Evolutionary conservation across 1,140 invertebrate genomes (phyloP), one percentile per base, ranked within the genome.

Genomic region (Mya arenaria): DNA sequence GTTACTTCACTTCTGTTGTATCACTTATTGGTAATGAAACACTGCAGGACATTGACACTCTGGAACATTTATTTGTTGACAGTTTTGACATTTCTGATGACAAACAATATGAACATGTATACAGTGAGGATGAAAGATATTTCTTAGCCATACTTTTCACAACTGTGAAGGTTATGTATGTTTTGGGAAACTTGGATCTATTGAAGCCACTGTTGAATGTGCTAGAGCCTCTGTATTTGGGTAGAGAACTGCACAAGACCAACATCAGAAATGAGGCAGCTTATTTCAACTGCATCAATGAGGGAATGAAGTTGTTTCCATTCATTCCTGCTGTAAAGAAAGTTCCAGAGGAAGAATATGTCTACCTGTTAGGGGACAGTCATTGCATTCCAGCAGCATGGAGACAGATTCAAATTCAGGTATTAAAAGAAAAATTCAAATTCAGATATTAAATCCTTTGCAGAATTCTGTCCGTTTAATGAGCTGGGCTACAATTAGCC

Each of bases 191-290:
- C 15, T 32, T 80, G 25, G 2, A 32, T 13, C 36, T 32, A 32
- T 34, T 80, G 25, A 36, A 48, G n/a, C 34, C 36, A 17, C 10
- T 80, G 0, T 23, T 80, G n/a, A 55, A 60, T 32, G 23, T 69
- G 55, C 32, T 80, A 4, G 28, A 55, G 17, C 65, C 65, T 30
- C 30, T 80, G 4, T 80, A 23, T 48, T 25, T 60, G 34, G 77
- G 66, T 32, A 68, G 32, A 37, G 28, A 80, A 23, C 56, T 69
- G 4, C 66, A 80, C 23, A 28, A 55, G 37, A 71, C 65, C 48
- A 62, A 60, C 52, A 80, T 80, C 63, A 80, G 77, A 71, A 80
- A 80, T 80, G 77, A 80, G 62, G 77, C 77, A 28, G 77, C 77
- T 25, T 80, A 80, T 56, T 80, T 80, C 30, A 80, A 55, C 10